These are phyloP conservation scores for Anthoptus insignis DNA, from an alignment of 2,888 invertebrate species.

Conservation along the genomic window DNA sequence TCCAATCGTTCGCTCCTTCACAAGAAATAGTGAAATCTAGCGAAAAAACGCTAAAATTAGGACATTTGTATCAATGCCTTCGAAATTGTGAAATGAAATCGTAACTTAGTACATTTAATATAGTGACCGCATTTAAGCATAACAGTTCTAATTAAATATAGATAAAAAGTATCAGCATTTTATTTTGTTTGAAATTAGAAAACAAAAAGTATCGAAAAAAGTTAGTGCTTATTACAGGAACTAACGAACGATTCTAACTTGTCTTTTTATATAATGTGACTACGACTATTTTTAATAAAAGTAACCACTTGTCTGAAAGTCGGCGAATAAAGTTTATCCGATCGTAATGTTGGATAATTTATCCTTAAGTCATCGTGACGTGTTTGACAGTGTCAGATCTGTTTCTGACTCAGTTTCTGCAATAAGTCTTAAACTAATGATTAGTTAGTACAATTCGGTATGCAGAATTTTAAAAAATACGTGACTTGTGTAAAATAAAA, in stretches of 20 bases:
- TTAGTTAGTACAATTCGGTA: no score
- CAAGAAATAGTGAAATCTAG: background rate
- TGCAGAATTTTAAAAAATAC: no score
- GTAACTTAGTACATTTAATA: background rate
- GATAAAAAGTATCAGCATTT: background rate
- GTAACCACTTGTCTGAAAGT: no score
- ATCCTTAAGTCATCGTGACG: no score
- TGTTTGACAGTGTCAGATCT: no score
- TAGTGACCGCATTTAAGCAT: background rate
- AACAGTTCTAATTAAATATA: background rate
- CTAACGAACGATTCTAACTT: background rate
- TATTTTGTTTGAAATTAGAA: background rate
- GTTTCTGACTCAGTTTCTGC: no score
- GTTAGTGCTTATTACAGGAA: background rate
- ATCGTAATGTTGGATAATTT: no score
- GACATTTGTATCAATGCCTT: constrained; percentile 3
- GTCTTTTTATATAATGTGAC: background rate
- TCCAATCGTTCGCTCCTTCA: background rate
- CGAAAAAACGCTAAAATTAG: background rate
- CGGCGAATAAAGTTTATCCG: no score
- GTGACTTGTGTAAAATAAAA: no score
- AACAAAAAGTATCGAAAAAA: background rate
- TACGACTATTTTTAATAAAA: no score
- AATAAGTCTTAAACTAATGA: no score
- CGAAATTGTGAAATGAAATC: background rate